These are phyloP conservation scores for Brachionus manjavacas DNA, from an alignment of 1,140 invertebrate genomes.

Conservation along the genomic window DNA sequence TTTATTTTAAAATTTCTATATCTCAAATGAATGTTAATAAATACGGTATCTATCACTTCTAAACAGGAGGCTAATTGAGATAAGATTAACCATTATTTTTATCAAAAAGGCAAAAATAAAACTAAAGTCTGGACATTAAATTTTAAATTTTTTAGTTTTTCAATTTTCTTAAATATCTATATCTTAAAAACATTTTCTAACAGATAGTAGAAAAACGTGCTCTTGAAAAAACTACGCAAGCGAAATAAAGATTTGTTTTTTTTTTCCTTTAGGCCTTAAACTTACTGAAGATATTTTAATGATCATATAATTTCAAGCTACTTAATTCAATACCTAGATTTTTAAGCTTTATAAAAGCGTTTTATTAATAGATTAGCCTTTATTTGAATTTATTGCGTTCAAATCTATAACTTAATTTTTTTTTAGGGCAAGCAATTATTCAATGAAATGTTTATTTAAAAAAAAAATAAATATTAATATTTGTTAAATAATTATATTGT, in stretches of 20 bases:
- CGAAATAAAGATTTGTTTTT: not conserved
- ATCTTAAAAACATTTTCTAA: not conserved
- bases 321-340: not conserved
- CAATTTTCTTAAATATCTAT: not conserved
- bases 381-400: not conserved
- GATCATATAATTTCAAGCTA: not conserved
- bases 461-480: not conserved
- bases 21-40: not conserved
- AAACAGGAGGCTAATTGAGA: not conserved
- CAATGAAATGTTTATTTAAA: not conserved
- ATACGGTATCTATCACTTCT: not conserved
- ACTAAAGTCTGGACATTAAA: not conserved
- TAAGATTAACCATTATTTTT: not conserved
- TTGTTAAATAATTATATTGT: too few species aligned
- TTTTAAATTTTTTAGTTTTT: not conserved
- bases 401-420: not conserved
- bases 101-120: not conserved
- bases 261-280: not conserved
- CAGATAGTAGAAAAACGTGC: not conserved
- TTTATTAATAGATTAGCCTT: not conserved
- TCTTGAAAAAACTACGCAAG: not conserved
- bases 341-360: not conserved
- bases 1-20: not conserved
- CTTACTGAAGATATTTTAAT: not conserved
- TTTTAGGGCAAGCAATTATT: not conserved